phyloP scores from a whole-genome alignment of 2,797 vertebrate species.

The Falco naumanni region DNA sequence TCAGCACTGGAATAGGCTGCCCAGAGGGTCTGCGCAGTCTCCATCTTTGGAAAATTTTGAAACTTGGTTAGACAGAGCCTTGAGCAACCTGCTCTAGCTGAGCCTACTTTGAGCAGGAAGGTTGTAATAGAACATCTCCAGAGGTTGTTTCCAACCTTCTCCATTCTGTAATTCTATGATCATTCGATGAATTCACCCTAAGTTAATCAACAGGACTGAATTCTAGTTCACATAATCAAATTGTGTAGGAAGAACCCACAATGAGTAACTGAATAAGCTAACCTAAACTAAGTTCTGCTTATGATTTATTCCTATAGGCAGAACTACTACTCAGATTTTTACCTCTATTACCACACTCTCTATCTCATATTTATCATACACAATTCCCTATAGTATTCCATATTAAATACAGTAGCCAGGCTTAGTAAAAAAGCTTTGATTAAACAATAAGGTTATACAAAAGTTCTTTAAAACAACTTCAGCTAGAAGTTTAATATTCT shows the following conservation, averaged over 20 bases:
- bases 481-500: slow-evolving; percentile 19
- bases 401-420: not conserved
- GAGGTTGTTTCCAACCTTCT: not conserved
- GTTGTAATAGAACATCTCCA: not conserved
- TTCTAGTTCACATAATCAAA: not conserved
- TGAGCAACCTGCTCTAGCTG: not conserved
- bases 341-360: not conserved
- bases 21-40: not conserved
- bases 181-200: not conserved
- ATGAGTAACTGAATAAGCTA: not conserved
- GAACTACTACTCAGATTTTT: not conserved
- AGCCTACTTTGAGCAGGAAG: not conserved
- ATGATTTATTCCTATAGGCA: not conserved
- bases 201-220: not conserved
- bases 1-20: not conserved
- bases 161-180: not conserved
- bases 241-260: not conserved
- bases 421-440: not conserved
- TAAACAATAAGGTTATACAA: not conserved
- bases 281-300: not conserved
- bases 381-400: not conserved
- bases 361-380: not conserved
- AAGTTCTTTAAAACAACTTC: not conserved
- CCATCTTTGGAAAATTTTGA: not conserved
- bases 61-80: not conserved